Evolutionary conservation across 2,113 vertebrate species (phyloP), one percentile per base, ranked within the genome.

Genomic region (Microcebus murinus): DNA sequence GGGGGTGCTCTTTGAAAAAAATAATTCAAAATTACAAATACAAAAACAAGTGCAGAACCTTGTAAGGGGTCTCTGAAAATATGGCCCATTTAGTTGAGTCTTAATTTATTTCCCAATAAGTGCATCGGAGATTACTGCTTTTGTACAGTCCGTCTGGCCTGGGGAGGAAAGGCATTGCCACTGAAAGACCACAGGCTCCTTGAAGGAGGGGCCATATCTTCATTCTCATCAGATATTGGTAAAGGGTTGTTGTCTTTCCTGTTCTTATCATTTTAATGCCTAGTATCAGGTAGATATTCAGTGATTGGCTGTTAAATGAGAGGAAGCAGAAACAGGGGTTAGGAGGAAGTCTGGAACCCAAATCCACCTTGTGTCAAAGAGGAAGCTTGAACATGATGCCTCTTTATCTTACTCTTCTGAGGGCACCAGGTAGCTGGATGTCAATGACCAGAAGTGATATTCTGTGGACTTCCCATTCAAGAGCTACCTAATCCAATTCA

Each of bases 11-110:
- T 97, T 91, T 95, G 83, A 36, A 97, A 65, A 94, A 97, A 92
- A 87, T 4, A 90, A 68, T 82, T 92, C 87, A 71, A 92, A 98
- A 93, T 85, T 92, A 45, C 31, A 85, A 86, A 57, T 82, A 67
- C 36, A 70, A 92, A 97, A 87, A 90, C 59, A 87, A 61, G 17
- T 81, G 23, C 70, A 96, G 81, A 80, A 63, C 4, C 50, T 93
- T 81, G 71, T 63, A 92, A 85, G 17, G 42, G 20, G 25, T 48
- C 11, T 39, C 27, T 76, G 55, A 15, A 48, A 74, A 59, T 45
- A 76, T 90, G 39, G 27, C 55, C 50, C 55, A 68, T 84, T 95
- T 83, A 61, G 7, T 57, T 59, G 90, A 83, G 59, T 80, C 39
- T 96, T 91, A 8, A 36, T 65, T 77, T 80, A 15, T 13, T 96